Evolutionary conservation across 2,113 vertebrate species (phyloP), one percentile per base, ranked within the genome.

Genomic region (Pyxicephalus adspersus): DNA sequence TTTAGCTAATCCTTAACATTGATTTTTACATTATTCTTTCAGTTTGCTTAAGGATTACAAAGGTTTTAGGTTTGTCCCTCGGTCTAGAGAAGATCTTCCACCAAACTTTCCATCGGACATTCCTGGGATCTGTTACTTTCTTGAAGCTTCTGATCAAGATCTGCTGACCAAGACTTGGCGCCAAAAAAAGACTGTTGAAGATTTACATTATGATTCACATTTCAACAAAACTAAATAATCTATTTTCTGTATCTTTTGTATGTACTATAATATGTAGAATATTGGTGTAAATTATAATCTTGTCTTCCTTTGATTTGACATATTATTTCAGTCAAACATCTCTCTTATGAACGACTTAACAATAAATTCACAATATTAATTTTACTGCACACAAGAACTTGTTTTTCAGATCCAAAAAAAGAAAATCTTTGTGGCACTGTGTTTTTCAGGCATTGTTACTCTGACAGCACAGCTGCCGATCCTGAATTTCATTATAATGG

Each of bases 111-210:
- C 98, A 38, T 89, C 90, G 70, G 95, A 99, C 85, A 96, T 99
- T 87, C 95, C 97, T 88, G 98, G 98, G 86, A 94, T 97, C 87
- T 99, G 97, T 92, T 95, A 98, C 90, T 99, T 99, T 91, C 92
- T 99, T 84, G 96, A 99, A 88, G 89, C 92, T 55, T 93, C 91
- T 81, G 80, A 87, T 85, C 91, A 91, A 91, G 92, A 85, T 84
- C 83, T 87, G 83, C 86, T 85, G 72, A 87, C 89, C 76, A 88
- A 91, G 81, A 86, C 84, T 1, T 92, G 88, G 86, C 90, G 90
- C 86, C 92, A 90, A 85, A 91, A 88, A 83, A 85, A 65, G 84
- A 86, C 89, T 54, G 58, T 83, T 64, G 91, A 90, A 83, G 86
- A 92, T 20, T 64, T 17, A 34, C 17, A 60, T 72, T 38, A 7